Conservation (phyloP, 2,797 vertebrate genomes). For the Geotrypetes seraphini region DNA sequence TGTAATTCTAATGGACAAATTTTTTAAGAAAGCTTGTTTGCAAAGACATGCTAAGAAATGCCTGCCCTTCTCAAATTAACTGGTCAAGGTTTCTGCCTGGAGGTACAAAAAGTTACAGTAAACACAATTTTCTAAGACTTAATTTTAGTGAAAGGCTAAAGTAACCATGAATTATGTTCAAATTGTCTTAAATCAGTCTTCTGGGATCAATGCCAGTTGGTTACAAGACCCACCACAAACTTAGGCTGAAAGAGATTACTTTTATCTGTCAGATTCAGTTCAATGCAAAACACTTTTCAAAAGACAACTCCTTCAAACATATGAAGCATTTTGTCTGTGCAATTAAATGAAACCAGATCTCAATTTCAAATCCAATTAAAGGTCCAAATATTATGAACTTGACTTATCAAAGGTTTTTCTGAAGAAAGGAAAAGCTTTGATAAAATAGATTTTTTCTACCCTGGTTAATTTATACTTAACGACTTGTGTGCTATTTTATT, state of each 20-base stretch:
- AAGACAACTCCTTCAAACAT: too few relatives aligned
- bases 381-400: too few relatives aligned
- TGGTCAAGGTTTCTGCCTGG: constrained; percentile 12
- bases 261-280: constrained; percentile 9
- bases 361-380: too few relatives aligned
- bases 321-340: too few relatives aligned
- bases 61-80: constrained; percentile 11
- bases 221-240: constrained; percentile 18
- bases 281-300: too few relatives aligned
- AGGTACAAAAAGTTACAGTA: constrained; percentile 17
- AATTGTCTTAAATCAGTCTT: constrained; percentile 7
- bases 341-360: too few relatives aligned
- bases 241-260: constrained; percentile 7
- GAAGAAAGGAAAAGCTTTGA: too few relatives aligned
- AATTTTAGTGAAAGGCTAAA: constrained; percentile 10
- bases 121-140: constrained; percentile 9
- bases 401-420: too few relatives aligned
- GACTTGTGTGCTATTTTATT: too few relatives aligned
- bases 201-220: constrained; percentile 13
- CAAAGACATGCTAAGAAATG: constrained; percentile 11
- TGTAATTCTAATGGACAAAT: constrained; percentile 15
- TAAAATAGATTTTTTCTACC: too few relatives aligned
- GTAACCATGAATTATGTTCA: constrained; percentile 4
- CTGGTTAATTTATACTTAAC: too few relatives aligned
- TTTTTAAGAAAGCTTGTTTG: constrained; percentile 5